These are phyloP conservation scores for Lordiphosa clarofinis DNA, from an alignment of 1,140 invertebrate species.

Conservation along the genomic window DNA sequence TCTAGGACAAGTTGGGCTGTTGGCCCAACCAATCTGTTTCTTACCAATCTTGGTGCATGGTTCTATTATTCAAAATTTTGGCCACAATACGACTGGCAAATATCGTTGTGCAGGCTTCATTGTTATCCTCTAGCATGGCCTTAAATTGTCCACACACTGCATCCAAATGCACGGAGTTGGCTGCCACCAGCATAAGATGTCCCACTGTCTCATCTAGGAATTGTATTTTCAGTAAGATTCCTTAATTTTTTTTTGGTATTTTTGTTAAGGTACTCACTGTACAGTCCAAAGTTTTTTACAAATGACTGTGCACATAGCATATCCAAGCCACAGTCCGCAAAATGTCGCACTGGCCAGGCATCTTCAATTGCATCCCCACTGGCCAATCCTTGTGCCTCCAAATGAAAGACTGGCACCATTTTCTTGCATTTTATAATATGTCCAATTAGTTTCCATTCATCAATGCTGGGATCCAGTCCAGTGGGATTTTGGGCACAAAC, in stretches of 20 bases:
- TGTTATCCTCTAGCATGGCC: constrained; percentile 90
- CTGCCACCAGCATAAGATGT: constrained; percentile 90
- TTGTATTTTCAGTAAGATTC: background rate
- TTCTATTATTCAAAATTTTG: constrained; percentile 88
- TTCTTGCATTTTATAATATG: constrained; percentile 85
- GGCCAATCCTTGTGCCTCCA: constrained; percentile 98
- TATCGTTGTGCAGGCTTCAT: constrained; percentile 89
- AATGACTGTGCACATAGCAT: constrained; percentile 96
- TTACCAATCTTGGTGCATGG: constrained; percentile 91
- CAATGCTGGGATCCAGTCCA: constrained; percentile 91
- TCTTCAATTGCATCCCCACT: constrained; percentile 94
- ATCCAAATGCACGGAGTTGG: constrained; percentile 82
- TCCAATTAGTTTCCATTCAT: constrained; percentile 91
- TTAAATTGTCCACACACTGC: constrained; percentile 92
- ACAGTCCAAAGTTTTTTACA: constrained; percentile 98
- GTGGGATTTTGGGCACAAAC: constrained; percentile 99
- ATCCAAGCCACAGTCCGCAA: constrained; percentile 91
- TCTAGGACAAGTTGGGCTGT: too few species aligned
- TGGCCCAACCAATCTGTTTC: too few species aligned
- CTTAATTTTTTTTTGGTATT: too few species aligned
- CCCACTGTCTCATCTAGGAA: constrained; percentile 82
- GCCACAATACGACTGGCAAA: constrained; percentile 93
- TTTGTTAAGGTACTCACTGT: constrained; percentile 88
- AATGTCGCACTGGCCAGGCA: constrained; percentile 92
- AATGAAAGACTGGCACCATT: constrained; percentile 95